Evolutionary conservation across 2,888 invertebrate genomes (phyloP), one percentile per base, ranked within the genome.

Genomic region (Pseudanteris insignis): DNA sequence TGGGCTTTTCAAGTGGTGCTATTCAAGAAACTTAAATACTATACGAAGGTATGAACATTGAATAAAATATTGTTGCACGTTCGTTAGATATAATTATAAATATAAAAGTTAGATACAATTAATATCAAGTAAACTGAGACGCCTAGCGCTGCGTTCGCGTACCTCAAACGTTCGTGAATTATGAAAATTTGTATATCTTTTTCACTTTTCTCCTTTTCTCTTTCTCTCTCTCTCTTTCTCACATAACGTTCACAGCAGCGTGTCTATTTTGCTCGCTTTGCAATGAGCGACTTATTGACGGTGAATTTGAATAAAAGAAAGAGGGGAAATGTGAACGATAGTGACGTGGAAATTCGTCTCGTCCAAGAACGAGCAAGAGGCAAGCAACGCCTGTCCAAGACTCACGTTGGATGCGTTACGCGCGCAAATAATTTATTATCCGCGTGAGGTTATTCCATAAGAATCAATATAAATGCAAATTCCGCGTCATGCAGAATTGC

Each of bases 401-500:
- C 18, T 1, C 36, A 18, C 29, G 21, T 2, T 13, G 12, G 55
- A 40, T 15, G 48, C 47, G 41, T 48, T 36, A n/a, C 51, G 37
- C 46, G 33, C 15, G 13, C 30, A 47, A 58, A 63, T 63, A 53
- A 63, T 57, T 57, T 63, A 63, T 63, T 47, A 63, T 50, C 40
- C 24, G 50, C 33, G 36, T 10, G 15, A 34, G 36, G 58, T 24
- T 58, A 41, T 63, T 63, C 50, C 30, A 50, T 59, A 63, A 59
- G 63, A 63, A 59, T 63, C 63, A 63, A 63, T 63, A 63, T 63
- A 63, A 59, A 63, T 63, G 63, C 51, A 63, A 63, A 63, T 63
- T 46, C 28, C 40, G 40, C 41, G 38, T 50, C 30, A 51, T 41
- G 47, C 32, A 36, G 33, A 55, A 59, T 55, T 48, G 54, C 36